These are phyloP conservation scores for Heliothis virescens DNA, from an alignment of 1,140 invertebrate species.

Conservation along the genomic window DNA sequence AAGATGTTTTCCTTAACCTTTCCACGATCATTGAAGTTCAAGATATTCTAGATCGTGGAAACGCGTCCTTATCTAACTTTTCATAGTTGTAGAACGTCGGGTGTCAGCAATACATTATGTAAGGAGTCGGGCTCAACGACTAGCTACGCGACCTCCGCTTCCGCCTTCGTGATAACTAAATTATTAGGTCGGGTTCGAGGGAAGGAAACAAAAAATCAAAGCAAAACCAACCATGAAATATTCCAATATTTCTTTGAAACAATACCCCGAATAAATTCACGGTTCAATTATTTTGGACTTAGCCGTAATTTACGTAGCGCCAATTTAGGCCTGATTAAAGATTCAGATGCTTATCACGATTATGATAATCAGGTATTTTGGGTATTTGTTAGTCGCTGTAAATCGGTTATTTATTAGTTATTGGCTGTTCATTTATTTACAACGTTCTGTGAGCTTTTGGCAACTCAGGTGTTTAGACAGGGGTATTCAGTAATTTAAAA, in stretches of 20 bases:
- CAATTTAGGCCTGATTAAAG: no score
- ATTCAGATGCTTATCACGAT: not conserved
- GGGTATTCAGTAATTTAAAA: no score
- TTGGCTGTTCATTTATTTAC: no score
- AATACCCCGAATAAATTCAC: not conserved
- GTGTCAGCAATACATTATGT: conserved; percentile 24
- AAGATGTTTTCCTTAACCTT: no score
- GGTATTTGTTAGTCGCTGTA: not conserved
- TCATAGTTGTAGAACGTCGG: not conserved
- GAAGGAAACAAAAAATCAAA: conserved; percentile 33
- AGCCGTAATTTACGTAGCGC: not conserved
- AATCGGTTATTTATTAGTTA: no score
- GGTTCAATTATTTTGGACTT: not conserved
- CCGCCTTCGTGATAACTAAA: conserved; percentile 33
- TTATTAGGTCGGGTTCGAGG: conserved; percentile 17
- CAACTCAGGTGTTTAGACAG: no score
- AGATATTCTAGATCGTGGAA: not conserved
- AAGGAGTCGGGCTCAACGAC: not conserved
- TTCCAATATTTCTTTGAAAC: not conserved
- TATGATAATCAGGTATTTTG: not conserved
- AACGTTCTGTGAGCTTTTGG: no score
- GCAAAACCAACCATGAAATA: conserved; percentile 12
- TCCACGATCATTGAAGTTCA: no score
- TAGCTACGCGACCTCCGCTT: conserved; percentile 21
- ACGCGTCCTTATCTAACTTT: not conserved